These are phyloP conservation scores for Rhineura floridana DNA, from an alignment of 2,113 vertebrate genomes.

Conservation along the genomic window DNA sequence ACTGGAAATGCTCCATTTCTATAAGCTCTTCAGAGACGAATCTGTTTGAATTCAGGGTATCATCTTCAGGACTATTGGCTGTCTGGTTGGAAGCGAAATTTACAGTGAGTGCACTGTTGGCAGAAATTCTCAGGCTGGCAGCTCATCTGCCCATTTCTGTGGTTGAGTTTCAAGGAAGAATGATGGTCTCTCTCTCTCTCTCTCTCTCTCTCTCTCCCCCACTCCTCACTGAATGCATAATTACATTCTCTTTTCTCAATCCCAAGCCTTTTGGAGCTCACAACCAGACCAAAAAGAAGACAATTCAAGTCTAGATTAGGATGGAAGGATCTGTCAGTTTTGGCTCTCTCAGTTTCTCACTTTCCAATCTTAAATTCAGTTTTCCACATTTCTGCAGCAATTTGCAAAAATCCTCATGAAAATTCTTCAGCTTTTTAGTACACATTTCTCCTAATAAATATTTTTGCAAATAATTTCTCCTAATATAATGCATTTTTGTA, in stretches of 20 bases:
- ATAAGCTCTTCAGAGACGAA: not conserved
- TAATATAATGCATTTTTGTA: no score
- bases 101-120: slow-evolving; percentile 24
- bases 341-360: no score
- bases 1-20: not conserved
- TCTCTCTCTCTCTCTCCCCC: not conserved
- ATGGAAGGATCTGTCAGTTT: no score
- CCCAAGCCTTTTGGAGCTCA: not conserved
- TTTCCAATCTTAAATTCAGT: no score
- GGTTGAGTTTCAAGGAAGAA: not conserved
- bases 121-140: slow-evolving; percentile 2
- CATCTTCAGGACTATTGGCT: slow-evolving; percentile 39
- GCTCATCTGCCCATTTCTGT: not conserved
- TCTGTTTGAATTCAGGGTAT: slow-evolving; percentile 14
- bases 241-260: not conserved
- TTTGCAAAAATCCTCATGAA: no score
- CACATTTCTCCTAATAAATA: no score
- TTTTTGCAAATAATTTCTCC: no score
- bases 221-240: not conserved
- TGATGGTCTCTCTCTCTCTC: not conserved
- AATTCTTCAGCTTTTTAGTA: no score
- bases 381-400: no score
- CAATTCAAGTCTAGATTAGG: no score
- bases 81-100: slow-evolving; percentile 49
- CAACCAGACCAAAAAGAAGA: not conserved